These are phyloP conservation scores for Erythrolamprus reginae DNA, from an alignment of 2,113 vertebrate genomes.

Conservation along the genomic window DNA sequence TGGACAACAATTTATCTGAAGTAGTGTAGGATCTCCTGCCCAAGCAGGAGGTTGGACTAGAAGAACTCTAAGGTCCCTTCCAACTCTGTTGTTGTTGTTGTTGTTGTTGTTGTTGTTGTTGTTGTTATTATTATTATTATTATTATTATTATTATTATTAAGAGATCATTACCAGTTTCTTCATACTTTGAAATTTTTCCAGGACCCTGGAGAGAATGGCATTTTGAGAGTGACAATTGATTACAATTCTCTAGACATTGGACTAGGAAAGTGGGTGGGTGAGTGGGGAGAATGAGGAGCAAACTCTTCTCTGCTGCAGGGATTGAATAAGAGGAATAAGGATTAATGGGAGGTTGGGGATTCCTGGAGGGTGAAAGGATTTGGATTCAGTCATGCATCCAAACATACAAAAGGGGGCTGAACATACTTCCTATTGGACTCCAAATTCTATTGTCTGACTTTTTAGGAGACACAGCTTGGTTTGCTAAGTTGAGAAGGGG, in stretches of 20 bases:
- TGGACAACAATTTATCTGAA: too few species aligned
- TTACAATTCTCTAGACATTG: neutral
- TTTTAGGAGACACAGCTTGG: neutral
- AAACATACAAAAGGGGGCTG: neutral
- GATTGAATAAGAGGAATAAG: neutral
- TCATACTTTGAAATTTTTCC: too few species aligned
- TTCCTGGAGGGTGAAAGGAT: neutral
- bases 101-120: too few species aligned
- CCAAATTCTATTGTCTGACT: neutral
- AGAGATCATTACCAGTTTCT: neutral
- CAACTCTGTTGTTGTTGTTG: too few species aligned
- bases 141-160: too few species aligned
- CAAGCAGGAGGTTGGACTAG: too few species aligned
- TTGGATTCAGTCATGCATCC: neutral
- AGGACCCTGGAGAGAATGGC: neutral
- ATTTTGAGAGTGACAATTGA: neutral
- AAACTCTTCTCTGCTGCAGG: neutral
- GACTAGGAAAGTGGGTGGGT: neutral
- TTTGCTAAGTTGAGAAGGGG: neutral
- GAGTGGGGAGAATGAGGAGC: neutral
- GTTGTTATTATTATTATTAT: too few species aligned
- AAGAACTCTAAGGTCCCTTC: too few species aligned
- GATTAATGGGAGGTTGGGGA: neutral
- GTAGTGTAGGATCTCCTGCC: too few species aligned
- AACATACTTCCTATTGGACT: neutral